These are phyloP conservation scores for Sarcophilus harrisii DNA, from an alignment of 2,797 vertebrate species.

Conservation along the genomic window DNA sequence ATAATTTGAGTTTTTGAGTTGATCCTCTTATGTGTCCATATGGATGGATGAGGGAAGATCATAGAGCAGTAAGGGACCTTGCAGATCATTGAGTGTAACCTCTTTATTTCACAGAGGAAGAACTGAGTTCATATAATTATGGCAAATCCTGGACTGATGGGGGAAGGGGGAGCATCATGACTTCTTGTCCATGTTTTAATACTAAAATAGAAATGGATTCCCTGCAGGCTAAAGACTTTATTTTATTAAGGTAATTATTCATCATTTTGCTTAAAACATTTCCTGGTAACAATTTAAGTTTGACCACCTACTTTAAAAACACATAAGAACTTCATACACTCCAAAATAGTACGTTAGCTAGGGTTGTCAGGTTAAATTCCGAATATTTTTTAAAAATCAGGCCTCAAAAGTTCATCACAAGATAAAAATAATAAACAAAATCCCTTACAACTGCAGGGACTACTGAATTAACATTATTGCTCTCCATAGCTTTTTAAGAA, in stretches of 20 bases:
- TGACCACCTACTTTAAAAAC: not conserved
- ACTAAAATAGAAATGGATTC: not conserved
- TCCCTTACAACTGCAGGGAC: not conserved
- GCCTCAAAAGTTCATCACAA: not conserved
- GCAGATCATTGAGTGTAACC: not conserved
- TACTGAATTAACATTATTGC: not conserved
- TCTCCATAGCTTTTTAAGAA: not conserved
- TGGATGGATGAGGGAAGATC: not conserved
- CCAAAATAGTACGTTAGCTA: not conserved
- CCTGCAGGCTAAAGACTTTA: not conserved
- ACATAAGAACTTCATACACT: not conserved
- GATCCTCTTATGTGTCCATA: constrained; percentile 19
- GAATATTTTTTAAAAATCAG: too few relatives aligned
- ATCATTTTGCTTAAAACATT: not conserved
- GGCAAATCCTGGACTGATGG: not conserved
- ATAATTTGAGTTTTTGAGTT: not conserved
- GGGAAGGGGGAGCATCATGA: not conserved
- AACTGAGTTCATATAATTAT: not conserved
- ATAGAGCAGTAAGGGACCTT: not conserved
- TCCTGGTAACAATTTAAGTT: not conserved
- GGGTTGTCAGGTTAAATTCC: not conserved
- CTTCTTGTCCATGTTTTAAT: not conserved
- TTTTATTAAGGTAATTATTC: too few relatives aligned
- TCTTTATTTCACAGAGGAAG: not conserved
- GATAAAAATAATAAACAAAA: not conserved